These are phyloP conservation scores for Lacanobia oleracea DNA, from an alignment of 2,888 invertebrate species.

Conservation along the genomic window DNA sequence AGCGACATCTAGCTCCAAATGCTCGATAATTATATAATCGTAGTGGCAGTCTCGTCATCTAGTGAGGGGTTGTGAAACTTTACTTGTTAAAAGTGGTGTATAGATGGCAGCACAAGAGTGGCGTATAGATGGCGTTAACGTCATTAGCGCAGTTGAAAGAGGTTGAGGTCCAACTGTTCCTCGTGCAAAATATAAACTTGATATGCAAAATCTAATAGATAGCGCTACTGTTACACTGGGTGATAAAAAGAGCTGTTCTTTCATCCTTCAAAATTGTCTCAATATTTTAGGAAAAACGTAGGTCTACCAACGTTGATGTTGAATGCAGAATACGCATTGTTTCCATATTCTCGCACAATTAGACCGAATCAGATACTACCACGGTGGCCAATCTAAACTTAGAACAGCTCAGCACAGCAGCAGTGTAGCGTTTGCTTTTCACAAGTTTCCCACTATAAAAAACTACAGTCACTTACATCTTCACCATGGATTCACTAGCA, in stretches of 20 bases:
- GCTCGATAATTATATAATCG: neutral
- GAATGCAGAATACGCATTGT: neutral
- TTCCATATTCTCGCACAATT: no score
- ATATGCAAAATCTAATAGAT: conserved; percentile 17
- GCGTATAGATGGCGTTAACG: conserved; percentile 24
- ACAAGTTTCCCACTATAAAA: no score
- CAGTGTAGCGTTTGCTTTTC: no score
- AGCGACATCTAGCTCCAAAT: conserved; percentile 11
- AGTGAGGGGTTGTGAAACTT: conserved; percentile 31
- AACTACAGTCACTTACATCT: no score
- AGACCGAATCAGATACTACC: no score
- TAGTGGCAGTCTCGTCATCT: conserved; percentile 51
- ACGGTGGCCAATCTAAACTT: no score
- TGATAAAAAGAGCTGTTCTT: neutral
- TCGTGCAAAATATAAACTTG: neutral
- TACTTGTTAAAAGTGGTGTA: neutral
- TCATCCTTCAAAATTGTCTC: neutral
- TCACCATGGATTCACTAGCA: no score
- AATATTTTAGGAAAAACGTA: neutral
- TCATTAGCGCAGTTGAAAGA: neutral
- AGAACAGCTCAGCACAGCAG: no score
- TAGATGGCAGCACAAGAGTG: conserved; percentile 26
- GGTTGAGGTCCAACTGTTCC: neutral
- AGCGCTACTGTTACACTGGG: conserved; percentile 8
- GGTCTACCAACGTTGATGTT: no score